Percentiles rank a stretch among this genome's conserved stretches.
Evolutionary conservation across 64 coral and sea anemone species (phyloP).

Genomic region (Stylophora pistillata): DNA sequence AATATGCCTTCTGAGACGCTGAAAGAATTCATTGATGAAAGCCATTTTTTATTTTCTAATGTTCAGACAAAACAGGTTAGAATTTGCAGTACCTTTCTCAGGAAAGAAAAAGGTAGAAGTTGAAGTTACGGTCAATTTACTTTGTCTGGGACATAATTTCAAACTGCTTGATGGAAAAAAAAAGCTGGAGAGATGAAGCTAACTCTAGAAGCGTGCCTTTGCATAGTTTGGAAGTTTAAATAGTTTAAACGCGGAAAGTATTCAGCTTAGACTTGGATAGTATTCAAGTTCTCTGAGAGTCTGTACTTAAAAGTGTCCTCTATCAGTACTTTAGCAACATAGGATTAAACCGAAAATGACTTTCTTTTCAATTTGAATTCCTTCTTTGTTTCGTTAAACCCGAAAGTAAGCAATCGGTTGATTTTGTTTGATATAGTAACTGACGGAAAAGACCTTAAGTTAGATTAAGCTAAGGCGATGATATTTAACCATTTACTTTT

Average conservation of each 20-base stretch:
- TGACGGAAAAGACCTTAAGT: neutral
- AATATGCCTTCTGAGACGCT: no score
- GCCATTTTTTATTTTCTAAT: no score
- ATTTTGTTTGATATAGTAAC: constrained; percentile 33
- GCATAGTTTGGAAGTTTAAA: no score
- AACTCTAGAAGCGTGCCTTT: no score
- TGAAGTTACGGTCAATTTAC: no score
- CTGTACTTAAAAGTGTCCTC: neutral
- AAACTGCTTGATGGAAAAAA: no score
- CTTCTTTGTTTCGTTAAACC: constrained; percentile 19
- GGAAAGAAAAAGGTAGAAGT: no score
- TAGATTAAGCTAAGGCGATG: neutral
- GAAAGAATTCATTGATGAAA: no score
- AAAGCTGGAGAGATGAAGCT: no score
- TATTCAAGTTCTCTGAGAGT: neutral
- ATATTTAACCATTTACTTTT: neutral
- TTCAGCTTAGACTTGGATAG: neutral
- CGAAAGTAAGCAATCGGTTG: neutral
- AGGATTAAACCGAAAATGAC: constrained; percentile 5
- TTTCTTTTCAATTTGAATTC: neutral
- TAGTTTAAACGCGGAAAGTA: neutral
- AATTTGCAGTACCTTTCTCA: no score
- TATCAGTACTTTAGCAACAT: neutral
- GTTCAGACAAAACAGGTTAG: no score
- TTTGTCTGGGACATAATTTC: no score